These are phyloP conservation scores for Sylvicapra grimmia DNA, from an alignment of 2,113 vertebrate genomes.

Conservation along the genomic window DNA sequence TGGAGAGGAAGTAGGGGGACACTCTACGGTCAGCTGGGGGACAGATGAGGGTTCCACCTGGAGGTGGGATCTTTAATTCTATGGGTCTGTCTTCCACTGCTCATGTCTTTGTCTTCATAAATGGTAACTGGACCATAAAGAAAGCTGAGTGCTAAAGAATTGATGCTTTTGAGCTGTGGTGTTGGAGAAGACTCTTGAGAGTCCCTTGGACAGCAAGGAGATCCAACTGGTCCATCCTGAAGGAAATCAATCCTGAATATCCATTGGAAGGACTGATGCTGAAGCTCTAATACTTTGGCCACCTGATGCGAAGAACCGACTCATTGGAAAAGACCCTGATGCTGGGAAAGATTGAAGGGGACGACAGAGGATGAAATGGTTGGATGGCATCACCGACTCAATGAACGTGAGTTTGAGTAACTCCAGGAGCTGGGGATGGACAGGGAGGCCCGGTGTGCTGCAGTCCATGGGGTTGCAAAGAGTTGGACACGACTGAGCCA, in stretches of 20 bases:
- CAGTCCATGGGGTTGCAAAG: not conserved
- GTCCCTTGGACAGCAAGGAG: not conserved
- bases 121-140: not conserved
- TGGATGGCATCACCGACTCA: not conserved
- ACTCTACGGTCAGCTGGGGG: conserved; percentile 58
- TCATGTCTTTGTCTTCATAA: not conserved
- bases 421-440: not conserved
- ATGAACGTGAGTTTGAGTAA: not conserved
- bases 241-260: not conserved
- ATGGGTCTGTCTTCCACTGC: not conserved
- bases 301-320: not conserved
- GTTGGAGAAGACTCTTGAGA: not conserved
- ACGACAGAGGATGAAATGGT: not conserved
- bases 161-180: not conserved
- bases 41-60: conserved; percentile 67
- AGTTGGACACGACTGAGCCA: not conserved
- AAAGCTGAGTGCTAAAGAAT: not conserved
- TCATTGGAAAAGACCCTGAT: not conserved
- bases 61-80: conserved; percentile 61
- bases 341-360: not conserved
- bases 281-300: not conserved
- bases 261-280: not conserved
- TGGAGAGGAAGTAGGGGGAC: conserved; percentile 78
- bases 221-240: not conserved
- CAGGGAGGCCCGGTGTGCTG: not conserved